Conservation (phyloP, 2,797 vertebrate species). For the Phaenicophaeus curvirostris region DNA sequence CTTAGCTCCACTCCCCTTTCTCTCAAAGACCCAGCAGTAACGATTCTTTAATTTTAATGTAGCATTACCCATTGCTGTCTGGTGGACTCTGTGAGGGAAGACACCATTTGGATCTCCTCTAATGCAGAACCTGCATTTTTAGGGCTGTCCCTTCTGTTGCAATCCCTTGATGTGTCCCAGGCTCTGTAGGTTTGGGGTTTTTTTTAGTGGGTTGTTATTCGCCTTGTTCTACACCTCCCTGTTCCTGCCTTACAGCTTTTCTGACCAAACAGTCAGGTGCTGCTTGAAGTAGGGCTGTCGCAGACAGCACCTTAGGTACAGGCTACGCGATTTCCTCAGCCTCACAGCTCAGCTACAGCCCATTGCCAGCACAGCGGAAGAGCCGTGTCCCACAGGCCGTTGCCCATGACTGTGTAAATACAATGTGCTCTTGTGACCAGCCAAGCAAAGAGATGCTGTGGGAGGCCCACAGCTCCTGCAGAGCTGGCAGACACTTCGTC, state of each 20-base stretch:
- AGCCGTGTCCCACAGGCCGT: not conserved
- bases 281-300: not conserved
- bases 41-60: not conserved
- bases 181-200: not conserved
- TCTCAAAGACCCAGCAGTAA: not conserved
- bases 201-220: not conserved
- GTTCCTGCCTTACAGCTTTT: not conserved
- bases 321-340: not conserved
- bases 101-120: not conserved
- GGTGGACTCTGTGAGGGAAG: not conserved
- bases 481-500: not conserved
- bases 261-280: not conserved
- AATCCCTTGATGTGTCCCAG: not conserved
- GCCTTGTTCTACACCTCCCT: not conserved
- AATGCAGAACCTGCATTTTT: not conserved
- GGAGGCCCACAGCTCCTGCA: not conserved
- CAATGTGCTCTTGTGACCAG: not conserved
- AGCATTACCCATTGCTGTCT: not conserved
- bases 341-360: not conserved
- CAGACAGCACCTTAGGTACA: not conserved
- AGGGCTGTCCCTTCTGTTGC: not conserved
- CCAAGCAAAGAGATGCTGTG: not conserved
- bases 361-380: not conserved
- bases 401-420: slow-evolving; percentile 43
- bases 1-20: not conserved